phyloP scores from a whole-genome alignment of 2,888 invertebrate species.

The Ophraella communa region DNA sequence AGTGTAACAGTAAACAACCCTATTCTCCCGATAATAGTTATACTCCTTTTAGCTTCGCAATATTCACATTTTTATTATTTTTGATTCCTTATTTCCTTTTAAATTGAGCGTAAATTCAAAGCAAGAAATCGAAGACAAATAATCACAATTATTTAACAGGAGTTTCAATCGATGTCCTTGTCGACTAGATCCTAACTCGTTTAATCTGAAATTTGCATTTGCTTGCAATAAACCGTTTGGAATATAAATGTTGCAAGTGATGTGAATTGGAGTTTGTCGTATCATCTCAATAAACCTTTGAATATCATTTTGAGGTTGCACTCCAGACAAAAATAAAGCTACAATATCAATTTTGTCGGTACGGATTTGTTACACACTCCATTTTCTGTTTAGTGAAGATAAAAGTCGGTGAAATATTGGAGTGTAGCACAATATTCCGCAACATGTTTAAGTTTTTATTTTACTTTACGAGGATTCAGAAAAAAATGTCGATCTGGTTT shows the following conservation, averaged over 20 bases:
- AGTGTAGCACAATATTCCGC: background rate
- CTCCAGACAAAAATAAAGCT: conserved; percentile 16
- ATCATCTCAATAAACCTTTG: conserved; percentile 6
- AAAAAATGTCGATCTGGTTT: too few relatives aligned
- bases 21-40: too few relatives aligned
- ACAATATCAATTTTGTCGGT: conserved; percentile 13
- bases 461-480: too few relatives aligned
- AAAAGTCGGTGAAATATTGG: conserved; percentile 8
- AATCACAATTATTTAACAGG: background rate
- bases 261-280: background rate
- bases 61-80: too few relatives aligned
- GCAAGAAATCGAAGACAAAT: too few relatives aligned
- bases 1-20: background rate
- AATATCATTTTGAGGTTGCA: conserved; percentile 12
- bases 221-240: background rate
- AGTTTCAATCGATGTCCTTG: background rate
- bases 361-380: conserved; percentile 3
- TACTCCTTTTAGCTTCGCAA: too few relatives aligned
- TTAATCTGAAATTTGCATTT: background rate
- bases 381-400: conserved; percentile 10
- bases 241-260: background rate
- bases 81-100: background rate
- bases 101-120: too few relatives aligned
- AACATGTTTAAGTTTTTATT: too few relatives aligned
- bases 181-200: background rate